Evolutionary conservation across 2,888 invertebrate genomes (phyloP).

Genomic region (Mylabris sibirica): DNA sequence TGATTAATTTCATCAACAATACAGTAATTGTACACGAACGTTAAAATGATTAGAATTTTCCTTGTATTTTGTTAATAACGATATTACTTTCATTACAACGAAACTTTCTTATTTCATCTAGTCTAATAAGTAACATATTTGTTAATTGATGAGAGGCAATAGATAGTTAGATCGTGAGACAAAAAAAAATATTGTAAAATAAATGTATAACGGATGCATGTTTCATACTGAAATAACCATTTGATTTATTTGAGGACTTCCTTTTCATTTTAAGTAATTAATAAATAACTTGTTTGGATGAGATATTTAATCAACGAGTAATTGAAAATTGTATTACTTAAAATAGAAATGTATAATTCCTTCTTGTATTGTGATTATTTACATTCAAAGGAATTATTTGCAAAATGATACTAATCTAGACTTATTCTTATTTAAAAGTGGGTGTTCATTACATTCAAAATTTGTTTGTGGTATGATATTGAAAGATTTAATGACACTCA

Average conservation of each 20-base stretch:
- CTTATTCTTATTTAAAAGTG: no score
- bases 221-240: neutral
- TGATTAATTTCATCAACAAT: neutral
- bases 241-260: neutral
- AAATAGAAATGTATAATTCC: neutral
- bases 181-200: neutral
- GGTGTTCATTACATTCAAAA: no score
- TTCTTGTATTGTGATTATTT: neutral
- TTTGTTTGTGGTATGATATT: no score
- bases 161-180: neutral
- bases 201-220: neutral
- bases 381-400: neutral
- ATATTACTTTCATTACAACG: neutral
- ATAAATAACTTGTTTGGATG: neutral
- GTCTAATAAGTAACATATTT: neutral
- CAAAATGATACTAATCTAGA: no score
- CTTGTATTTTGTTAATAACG: neutral
- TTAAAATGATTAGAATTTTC: neutral
- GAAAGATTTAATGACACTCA: neutral
- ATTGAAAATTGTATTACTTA: neutral
- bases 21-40: neutral
- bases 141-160: neutral
- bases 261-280: conserved; percentile 7
- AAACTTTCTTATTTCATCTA: neutral
- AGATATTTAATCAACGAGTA: neutral